A percentile compares a stretch with the other conserved stretches of the same genome.
These are phyloP conservation scores for Daphoenositta chrysoptera DNA, from an alignment of 2,113 vertebrate genomes.

Conservation along the genomic window DNA sequence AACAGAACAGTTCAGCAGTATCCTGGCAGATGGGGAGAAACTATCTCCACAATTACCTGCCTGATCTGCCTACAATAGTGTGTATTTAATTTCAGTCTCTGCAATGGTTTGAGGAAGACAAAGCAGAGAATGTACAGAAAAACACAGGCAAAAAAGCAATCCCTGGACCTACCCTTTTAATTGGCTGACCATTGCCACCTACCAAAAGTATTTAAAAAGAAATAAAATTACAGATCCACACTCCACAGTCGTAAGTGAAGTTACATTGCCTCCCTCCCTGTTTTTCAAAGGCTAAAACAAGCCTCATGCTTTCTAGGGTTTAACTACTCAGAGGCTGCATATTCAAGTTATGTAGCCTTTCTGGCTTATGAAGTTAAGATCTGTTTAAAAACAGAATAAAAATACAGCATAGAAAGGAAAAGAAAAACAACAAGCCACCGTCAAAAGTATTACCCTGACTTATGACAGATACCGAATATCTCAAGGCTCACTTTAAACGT, in stretches of 20 bases:
- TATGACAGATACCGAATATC: not conserved
- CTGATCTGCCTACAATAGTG: not conserved
- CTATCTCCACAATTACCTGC: not conserved
- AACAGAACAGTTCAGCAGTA: not conserved
- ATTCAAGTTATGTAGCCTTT: not conserved
- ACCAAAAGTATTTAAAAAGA: not conserved
- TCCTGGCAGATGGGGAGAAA: not conserved
- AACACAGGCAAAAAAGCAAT: not conserved
- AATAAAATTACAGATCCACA: not conserved
- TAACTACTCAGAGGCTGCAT: not conserved
- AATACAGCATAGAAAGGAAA: not conserved
- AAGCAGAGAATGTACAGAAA: not conserved
- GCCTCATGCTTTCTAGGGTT: not conserved
- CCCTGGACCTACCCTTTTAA: not conserved
- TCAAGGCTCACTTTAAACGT: not conserved
- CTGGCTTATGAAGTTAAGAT: not conserved
- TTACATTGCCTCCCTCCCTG: not conserved
- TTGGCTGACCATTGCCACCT: not conserved
- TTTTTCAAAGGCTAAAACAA: not conserved
- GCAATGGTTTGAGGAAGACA: not conserved
- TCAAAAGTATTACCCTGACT: not conserved
- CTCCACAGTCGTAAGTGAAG: not conserved
- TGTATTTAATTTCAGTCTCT: not conserved
- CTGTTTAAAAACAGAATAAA: not conserved
- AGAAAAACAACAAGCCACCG: not conserved